Conservation (phyloP, 2,797 vertebrate genomes). For the Adelosebastes latens region DNA sequence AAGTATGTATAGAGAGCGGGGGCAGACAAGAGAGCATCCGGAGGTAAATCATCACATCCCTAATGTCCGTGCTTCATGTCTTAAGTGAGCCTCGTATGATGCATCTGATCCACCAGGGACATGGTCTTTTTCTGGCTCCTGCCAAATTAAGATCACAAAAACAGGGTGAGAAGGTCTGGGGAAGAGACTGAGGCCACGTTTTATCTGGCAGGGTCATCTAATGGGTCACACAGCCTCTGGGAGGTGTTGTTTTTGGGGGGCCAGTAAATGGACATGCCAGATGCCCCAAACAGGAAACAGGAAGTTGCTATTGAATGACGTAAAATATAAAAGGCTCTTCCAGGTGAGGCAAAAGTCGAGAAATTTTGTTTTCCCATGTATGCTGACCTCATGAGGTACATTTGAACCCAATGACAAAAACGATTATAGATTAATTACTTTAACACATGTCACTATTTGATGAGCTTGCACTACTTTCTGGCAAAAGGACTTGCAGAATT, state of each 20-base stretch:
- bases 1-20: neutral
- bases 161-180: slow-evolving; percentile 51
- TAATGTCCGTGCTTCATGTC: neutral
- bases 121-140: slow-evolving; percentile 31
- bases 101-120: slow-evolving; percentile 41
- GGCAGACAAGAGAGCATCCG: neutral
- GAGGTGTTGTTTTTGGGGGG: slow-evolving; percentile 75
- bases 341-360: slow-evolving; percentile 75
- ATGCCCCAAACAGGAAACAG: slow-evolving; percentile 85
- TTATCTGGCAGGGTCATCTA: slow-evolving; percentile 78
- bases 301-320: slow-evolving; percentile 82
- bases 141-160: slow-evolving; percentile 65
- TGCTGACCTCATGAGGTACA: slow-evolving; percentile 24
- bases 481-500: neutral
- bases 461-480: neutral
- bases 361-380: slow-evolving; percentile 54
- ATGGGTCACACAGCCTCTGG: slow-evolving; percentile 60
- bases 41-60: neutral
- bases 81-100: slow-evolving; percentile 14
- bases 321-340: slow-evolving; percentile 69
- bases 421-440: slow-evolving; percentile 12
- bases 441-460: slow-evolving; percentile 2
- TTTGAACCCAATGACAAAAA: slow-evolving; percentile 20
- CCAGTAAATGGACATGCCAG: slow-evolving; percentile 75
- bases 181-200: slow-evolving; percentile 18